A percentile compares a stretch with the other conserved stretches of the same genome.
Conservation (phyloP, 2,888 invertebrate species). For the Noctuana brunneofusca region DNA sequence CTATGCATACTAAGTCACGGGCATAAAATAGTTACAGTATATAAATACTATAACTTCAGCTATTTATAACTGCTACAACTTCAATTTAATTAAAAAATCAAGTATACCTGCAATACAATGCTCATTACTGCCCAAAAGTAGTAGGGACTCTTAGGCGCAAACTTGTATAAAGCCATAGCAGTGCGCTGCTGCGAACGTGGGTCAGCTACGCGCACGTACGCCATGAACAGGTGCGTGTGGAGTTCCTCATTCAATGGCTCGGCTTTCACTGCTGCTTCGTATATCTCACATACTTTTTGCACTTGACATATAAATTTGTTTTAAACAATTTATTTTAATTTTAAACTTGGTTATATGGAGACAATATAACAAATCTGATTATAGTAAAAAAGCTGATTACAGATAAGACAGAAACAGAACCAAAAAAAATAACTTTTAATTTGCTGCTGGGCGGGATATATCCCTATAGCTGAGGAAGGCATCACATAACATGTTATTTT, state of each 20-base stretch:
- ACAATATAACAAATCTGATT: no score
- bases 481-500: no score
- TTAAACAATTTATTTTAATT: no score
- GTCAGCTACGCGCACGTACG: slow-evolving; percentile 95
- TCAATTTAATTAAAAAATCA: no score
- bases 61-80: not conserved
- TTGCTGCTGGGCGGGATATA: no score
- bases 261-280: slow-evolving; percentile 93
- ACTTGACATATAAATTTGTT: slow-evolving; percentile 73
- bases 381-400: no score
- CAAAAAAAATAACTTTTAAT: no score
- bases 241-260: slow-evolving; percentile 96
- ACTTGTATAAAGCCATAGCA: slow-evolving; percentile 95
- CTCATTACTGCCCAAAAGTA: slow-evolving; percentile 99
- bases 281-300: slow-evolving; percentile 93
- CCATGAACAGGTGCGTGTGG: slow-evolving; percentile 96
- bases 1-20: no score
- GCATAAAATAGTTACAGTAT: no score
- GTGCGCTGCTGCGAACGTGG: slow-evolving; percentile 95
- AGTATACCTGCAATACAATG: slow-evolving; percentile 92
- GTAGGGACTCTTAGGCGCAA: slow-evolving; percentile 96
- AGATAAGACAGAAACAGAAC: no score
- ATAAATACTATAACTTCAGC: not conserved
- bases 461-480: no score
- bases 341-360: no score